Evolutionary conservation across 2,797 vertebrate species (phyloP), one percentile per base, ranked within the genome.

Genomic region (Sphaeramia orbicularis): DNA sequence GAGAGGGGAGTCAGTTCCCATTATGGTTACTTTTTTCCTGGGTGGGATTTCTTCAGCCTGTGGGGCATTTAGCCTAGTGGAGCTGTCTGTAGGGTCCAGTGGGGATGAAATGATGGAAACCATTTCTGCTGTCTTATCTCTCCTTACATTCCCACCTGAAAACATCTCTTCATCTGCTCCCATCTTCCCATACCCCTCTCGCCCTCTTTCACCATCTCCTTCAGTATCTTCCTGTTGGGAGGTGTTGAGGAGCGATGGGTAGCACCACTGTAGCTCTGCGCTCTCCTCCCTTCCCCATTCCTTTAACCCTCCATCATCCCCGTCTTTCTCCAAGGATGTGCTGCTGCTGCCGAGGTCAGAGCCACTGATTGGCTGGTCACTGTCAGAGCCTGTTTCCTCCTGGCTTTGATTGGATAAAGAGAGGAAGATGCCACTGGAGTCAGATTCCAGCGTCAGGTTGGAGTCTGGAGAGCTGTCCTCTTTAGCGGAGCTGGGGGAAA

Each of bases 391-490:
- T 0, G 80, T 68, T 27, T 93, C 92, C 44, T 94, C 93, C 68
- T 91, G 90, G 66, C 93, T 94, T 65, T 89, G 91, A 80, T 92
- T 93, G 71, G 92, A 94, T 66, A 92, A 82, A 27, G 91, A 93
- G 71, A 93, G 90, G 71, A 93, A 93, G 67, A 94, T 66, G 10
- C 93, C 93, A 18, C 93, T 94, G 57, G 94, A 94, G 71, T 95
- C 93, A 0, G 92, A 94, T 65, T 94, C 93, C 53, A 93, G 51
- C 0, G 91, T 93, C 6, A 92, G 63, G 73, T 94, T 93, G 13
- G 93, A 94, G 81, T 94, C 92, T 65, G 93, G 94, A 59, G 94
- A 94, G 72, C 87, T 77, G 89, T 92, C 90, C 86, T 94, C 89
- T 67, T 94, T 89, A 55, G 57, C 78, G 18, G 83, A 84, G 71